Conservation (phyloP, 2,797 vertebrate species). For the Anguilla pacifica region DNA sequence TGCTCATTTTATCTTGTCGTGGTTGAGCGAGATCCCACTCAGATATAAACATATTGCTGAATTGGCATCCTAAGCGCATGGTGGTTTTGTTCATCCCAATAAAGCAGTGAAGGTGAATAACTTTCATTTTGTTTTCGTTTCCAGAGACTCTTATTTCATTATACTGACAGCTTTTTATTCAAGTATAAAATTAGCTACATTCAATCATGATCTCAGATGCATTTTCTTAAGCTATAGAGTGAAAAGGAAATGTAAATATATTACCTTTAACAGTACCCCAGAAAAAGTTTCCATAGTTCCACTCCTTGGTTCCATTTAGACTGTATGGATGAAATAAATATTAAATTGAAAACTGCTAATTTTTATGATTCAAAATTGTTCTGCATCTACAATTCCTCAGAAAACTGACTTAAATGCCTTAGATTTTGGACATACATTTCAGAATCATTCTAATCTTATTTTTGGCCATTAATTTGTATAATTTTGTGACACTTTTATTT, state of each 20-base stretch:
- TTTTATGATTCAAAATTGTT: constrained; percentile 75
- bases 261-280: constrained; percentile 44
- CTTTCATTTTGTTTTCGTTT: constrained; percentile 29
- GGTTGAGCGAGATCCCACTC: constrained; percentile 35
- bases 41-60: neutral
- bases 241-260: constrained; percentile 38
- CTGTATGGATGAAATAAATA: constrained; percentile 62
- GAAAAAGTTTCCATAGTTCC: constrained; percentile 51
- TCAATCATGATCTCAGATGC: constrained; percentile 36
- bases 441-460: constrained; percentile 30
- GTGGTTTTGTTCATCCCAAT: constrained; percentile 17
- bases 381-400: constrained; percentile 67
- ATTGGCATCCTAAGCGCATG: neutral
- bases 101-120: constrained; percentile 24
- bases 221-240: constrained; percentile 37
- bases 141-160: constrained; percentile 25
- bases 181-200: constrained; percentile 50
- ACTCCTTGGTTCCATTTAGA: constrained; percentile 66
- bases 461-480: neutral
- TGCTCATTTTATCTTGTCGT: constrained; percentile 56
- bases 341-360: constrained; percentile 73
- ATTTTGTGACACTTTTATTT: constrained; percentile 29
- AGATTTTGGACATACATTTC: constrained; percentile 36
- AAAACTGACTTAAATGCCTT: constrained; percentile 60
- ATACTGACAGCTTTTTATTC: constrained; percentile 39